Conservation (phyloP, 2,888 invertebrate genomes). For the Torymus texanus region DNA sequence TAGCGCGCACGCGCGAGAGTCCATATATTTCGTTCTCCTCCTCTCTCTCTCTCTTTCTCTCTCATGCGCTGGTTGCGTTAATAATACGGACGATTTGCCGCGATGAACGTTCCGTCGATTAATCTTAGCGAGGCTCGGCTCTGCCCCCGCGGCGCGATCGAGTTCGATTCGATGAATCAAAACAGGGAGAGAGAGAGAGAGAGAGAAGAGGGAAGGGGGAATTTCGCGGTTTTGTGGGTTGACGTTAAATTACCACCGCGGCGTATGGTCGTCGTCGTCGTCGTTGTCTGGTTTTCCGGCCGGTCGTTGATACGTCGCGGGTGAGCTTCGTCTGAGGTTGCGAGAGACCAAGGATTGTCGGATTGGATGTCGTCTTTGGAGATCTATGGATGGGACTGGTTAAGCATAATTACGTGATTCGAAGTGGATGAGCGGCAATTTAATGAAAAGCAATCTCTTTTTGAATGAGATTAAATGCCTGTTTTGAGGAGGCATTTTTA, state of each 20-base stretch:
- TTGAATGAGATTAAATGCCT: too few relatives aligned
- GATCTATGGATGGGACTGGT: too few relatives aligned
- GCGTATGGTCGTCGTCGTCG: not conserved
- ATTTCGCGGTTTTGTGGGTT: constrained; percentile 24
- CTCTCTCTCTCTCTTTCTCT: not conserved
- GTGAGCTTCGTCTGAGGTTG: too few relatives aligned
- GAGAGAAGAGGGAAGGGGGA: not conserved
- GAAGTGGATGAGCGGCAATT: too few relatives aligned
- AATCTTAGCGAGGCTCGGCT: constrained; percentile 2
- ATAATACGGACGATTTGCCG: constrained; percentile 44
- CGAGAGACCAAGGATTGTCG: too few relatives aligned
- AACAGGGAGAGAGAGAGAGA: not conserved
- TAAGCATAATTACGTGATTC: too few relatives aligned
- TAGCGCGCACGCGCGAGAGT: not conserved
- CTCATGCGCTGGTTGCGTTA: constrained; percentile 10
- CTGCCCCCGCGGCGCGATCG: not conserved
- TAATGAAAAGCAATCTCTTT: too few relatives aligned
- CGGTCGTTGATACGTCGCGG: not conserved
- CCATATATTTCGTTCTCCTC: not conserved
- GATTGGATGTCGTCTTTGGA: too few relatives aligned
- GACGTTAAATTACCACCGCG: constrained; percentile 18
- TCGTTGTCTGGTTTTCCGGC: not conserved
- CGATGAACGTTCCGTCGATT: constrained; percentile 25
- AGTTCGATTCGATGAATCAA: constrained; percentile 24
- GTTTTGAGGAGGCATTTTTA: too few relatives aligned